Evolutionary conservation across 1,140 invertebrate species (phyloP), one percentile per base, ranked within the genome.

Genomic region (Dermatophagoides farinae): DNA sequence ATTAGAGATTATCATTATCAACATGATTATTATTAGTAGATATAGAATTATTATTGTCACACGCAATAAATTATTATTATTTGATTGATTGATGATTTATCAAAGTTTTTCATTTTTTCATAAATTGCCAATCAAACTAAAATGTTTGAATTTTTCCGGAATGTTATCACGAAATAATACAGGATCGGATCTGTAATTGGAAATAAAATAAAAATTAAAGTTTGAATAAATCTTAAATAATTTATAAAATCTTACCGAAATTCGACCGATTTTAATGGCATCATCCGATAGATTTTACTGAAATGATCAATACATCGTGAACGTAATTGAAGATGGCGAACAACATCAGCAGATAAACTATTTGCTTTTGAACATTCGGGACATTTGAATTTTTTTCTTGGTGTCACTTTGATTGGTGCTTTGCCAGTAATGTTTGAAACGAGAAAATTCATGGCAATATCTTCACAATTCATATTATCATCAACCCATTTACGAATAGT

Each of bases 361-460:
- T 92, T 88, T 0, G 82, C 89, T 69, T 90, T 91, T 1, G 80
- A 83, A 40, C 90, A 96, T 70, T 93, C 86, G 0, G 89, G 89
- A 71, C 91, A 96, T 72, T 92, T 91, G 74, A 97, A 97, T 70
- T 97, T 97, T 69, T 96, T 96, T n/a, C 90, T 78, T 0, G 90
- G 89, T 1, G 88, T 84, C n/a, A 95, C 86, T 76, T 96, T 95
- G 50, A 96, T 89, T 0, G 90, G 89, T 20, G 88, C 81, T 76
- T 93, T 92, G 62, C 84, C 82, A 1, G 87, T 91, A n/a, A 84
- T 72, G 70, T 91, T 89, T 1, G 87, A 82, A 12, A 92, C 58
- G 1, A 92, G 75, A 73, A 92, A 92, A 71, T 92, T 92, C 85
- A 92, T 91, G 0, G 87, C 88, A 65, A 92, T 90, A 67, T 92